Percentiles rank a stretch among this genome's conserved stretches.
Evolutionary conservation across 2,797 vertebrate species (phyloP).

Genomic region (Benthosema pterotum): DNA sequence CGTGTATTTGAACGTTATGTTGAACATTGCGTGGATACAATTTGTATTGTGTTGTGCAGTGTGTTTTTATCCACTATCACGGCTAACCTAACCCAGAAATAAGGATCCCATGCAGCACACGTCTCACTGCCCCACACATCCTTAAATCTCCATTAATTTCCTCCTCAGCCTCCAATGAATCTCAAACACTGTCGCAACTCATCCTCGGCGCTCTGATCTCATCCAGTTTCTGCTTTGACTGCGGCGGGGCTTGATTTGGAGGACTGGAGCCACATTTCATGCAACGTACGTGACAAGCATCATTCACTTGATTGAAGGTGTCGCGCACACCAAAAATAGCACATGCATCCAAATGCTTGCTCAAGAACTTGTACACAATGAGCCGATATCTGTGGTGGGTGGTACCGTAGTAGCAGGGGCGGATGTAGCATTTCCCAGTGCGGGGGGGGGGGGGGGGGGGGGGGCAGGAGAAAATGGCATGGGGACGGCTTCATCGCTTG

Average conservation of each 20-base stretch:
- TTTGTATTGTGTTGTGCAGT: conserved; percentile 8
- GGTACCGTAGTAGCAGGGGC: too few relatives aligned
- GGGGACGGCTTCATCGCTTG: too few relatives aligned
- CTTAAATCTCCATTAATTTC: conserved; percentile 37
- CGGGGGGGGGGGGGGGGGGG: too few relatives aligned
- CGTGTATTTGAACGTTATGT: too few relatives aligned
- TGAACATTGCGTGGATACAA: neutral
- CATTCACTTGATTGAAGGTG: too few relatives aligned
- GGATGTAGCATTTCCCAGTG: too few relatives aligned
- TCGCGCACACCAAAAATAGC: too few relatives aligned
- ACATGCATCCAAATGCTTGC: too few relatives aligned
- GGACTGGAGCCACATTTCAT: conserved; percentile 51
- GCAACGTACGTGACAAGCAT: conserved; percentile 45
- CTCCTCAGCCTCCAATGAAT: conserved; percentile 44
- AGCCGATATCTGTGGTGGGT: too few relatives aligned
- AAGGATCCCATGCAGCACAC: conserved; percentile 12
- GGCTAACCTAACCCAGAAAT: conserved; percentile 8
- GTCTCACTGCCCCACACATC: conserved; percentile 4
- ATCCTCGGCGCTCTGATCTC: conserved; percentile 25
- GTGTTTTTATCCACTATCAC: conserved; percentile 1
- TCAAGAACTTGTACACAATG: too few relatives aligned
- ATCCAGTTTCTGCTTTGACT: conserved; percentile 7
- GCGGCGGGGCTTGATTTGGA: conserved; percentile 14
- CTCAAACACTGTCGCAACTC: conserved; percentile 24
- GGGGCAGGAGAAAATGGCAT: too few relatives aligned